phyloP scores from a whole-genome alignment of 2,888 invertebrate genomes.

The Lepas anatifera region DNA sequence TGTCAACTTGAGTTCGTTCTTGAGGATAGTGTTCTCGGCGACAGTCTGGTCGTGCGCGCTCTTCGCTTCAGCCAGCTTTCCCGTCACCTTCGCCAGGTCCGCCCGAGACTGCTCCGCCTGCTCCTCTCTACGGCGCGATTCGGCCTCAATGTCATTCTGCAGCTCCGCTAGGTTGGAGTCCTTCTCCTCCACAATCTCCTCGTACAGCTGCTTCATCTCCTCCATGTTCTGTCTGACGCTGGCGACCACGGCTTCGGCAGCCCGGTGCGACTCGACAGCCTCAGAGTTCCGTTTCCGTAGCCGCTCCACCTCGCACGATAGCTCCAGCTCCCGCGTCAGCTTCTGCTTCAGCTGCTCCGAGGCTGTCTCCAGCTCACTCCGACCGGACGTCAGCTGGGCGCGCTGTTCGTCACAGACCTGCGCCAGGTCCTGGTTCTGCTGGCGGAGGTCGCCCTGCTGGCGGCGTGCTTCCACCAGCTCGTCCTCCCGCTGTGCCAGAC shows the following conservation, averaged over 20 bases:
- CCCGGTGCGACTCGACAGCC: neutral
- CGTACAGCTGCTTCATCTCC: constrained; percentile 3
- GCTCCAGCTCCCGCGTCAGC: neutral
- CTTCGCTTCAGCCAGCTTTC: neutral
- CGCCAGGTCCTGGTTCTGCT: neutral
- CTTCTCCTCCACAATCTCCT: constrained; percentile 1
- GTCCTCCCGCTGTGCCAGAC: neutral
- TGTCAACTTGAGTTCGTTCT: neutral
- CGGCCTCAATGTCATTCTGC: neutral
- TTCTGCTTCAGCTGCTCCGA: neutral
- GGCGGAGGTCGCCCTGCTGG: neutral
- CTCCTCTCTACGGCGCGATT: too few relatives aligned
- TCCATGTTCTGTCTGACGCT: neutral
- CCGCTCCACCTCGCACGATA: neutral
- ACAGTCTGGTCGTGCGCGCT: neutral
- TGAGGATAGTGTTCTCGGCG: neutral
- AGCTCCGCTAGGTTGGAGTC: neutral
- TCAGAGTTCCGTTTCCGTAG: neutral
- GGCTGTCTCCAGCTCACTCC: neutral
- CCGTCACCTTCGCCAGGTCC: neutral
- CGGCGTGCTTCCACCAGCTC: neutral
- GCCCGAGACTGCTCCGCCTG: neutral
- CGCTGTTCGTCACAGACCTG: neutral
- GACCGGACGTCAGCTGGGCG: too few relatives aligned
- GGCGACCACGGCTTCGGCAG: neutral